Percentiles rank a stretch among this genome's conserved stretches.
These are phyloP conservation scores for Periophthalmus modestus DNA, from an alignment of 2,113 vertebrate species.

Conservation along the genomic window DNA sequence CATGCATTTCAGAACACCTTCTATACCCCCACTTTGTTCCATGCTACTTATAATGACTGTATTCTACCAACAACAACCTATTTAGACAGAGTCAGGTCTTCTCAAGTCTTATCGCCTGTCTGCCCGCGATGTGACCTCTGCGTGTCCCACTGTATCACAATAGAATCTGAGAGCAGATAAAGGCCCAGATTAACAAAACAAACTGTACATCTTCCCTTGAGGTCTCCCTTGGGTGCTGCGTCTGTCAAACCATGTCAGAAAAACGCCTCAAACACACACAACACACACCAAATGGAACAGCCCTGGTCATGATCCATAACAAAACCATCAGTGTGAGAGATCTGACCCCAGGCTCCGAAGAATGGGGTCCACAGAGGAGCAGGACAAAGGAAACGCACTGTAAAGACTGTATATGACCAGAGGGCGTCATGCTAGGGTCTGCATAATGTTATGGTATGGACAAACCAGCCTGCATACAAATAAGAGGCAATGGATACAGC, in stretches of 20 bases:
- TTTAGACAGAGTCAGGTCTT: not conserved
- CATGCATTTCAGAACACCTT: too few relatives aligned
- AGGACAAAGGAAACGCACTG: slow-evolving; percentile 35
- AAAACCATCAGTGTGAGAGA: slow-evolving; percentile 59
- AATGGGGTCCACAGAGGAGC: slow-evolving; percentile 49
- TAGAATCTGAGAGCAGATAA: slow-evolving; percentile 29
- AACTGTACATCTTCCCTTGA: slow-evolving; percentile 39
- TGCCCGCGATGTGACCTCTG: slow-evolving; percentile 21
- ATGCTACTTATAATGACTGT: not conserved
- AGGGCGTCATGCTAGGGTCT: slow-evolving; percentile 31
- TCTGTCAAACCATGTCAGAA: slow-evolving; percentile 54
- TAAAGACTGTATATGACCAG: slow-evolving; percentile 13
- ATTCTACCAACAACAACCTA: not conserved
- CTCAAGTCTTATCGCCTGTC: slow-evolving; percentile 4
- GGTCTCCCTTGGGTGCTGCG: slow-evolving; percentile 40
- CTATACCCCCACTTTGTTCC: not conserved
- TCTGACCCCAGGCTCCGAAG: slow-evolving; percentile 52
- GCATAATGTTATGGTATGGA: slow-evolving; percentile 20
- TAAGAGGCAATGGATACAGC: not conserved
- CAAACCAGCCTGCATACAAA: slow-evolving; percentile 8
- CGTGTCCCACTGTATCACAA: slow-evolving; percentile 23
- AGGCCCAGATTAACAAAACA: slow-evolving; percentile 30
- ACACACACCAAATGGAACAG: slow-evolving; percentile 58
- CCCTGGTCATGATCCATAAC: slow-evolving; percentile 45
- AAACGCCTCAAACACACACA: slow-evolving; percentile 57